A percentile compares a stretch with the other conserved stretches of the same genome.
Evolutionary conservation across 2,888 invertebrate species (phyloP).

Genomic region (Eilema depressum): DNA sequence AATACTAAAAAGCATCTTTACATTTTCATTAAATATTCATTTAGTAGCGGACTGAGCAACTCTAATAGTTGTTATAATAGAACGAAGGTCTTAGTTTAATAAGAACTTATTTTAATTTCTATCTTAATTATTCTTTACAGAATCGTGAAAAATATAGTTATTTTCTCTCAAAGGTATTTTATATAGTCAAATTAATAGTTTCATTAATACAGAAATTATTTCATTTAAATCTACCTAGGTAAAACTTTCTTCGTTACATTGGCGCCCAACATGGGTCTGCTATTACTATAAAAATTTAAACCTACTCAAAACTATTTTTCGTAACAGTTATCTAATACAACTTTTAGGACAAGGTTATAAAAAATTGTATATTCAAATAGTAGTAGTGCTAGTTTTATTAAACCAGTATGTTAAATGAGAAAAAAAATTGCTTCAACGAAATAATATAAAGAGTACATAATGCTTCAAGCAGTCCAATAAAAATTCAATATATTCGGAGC

Average conservation of each 20-base stretch:
- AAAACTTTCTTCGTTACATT: too few relatives aligned
- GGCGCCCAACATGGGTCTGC: too few relatives aligned
- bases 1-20: background rate
- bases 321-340: background rate
- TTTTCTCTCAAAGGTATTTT: too few relatives aligned
- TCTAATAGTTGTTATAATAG: background rate
- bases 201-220: too few relatives aligned
- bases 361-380: background rate
- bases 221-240: too few relatives aligned
- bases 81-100: background rate
- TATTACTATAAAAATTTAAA: too few relatives aligned
- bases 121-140: too few relatives aligned
- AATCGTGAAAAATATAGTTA: too few relatives aligned
- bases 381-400: background rate
- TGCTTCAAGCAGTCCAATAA: constrained; percentile 8
- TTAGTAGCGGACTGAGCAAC: background rate
- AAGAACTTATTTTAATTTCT: too few relatives aligned
- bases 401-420: background rate
- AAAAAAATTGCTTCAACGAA: background rate
- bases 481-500: constrained; percentile 4
- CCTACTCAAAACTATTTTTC: too few relatives aligned
- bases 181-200: too few relatives aligned
- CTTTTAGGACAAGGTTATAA: background rate
- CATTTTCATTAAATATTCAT: background rate
- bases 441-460: constrained; percentile 5